Conservation (phyloP, 2,797 vertebrate genomes). For the Sebastolobus altivelis region DNA sequence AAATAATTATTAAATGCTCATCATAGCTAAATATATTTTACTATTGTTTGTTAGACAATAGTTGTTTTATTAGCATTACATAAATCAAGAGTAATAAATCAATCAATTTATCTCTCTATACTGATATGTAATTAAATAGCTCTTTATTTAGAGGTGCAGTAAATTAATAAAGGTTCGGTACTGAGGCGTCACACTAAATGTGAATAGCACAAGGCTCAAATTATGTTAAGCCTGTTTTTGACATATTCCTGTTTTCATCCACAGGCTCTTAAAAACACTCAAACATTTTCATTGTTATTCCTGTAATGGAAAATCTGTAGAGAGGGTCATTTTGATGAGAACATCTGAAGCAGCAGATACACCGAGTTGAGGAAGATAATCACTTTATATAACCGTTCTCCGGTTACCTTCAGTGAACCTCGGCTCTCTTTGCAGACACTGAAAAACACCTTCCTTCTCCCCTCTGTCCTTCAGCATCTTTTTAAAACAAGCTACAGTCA, state of each 20-base stretch:
- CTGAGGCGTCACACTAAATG: neutral
- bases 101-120: neutral
- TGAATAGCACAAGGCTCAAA: neutral
- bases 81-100: neutral
- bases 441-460: neutral
- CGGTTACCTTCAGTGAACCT: constrained; percentile 14
- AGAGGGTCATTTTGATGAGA: neutral
- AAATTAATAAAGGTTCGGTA: neutral
- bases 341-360: constrained; percentile 23
- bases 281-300: neutral
- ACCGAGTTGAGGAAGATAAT: neutral
- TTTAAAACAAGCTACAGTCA: neutral
- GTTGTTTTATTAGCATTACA: neutral
- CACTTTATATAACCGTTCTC: constrained; percentile 34
- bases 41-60: neutral
- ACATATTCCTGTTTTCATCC: constrained; percentile 19
- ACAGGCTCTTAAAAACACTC: neutral
- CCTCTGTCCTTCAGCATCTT: constrained; percentile 8
- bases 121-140: neutral
- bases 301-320: neutral
- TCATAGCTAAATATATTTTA: neutral
- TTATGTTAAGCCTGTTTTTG: neutral
- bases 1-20: neutral
- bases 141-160: neutral
- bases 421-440: neutral